Evolutionary conservation across 2,888 invertebrate genomes (phyloP), one percentile per base, ranked within the genome.

Genomic region (Cryptophagus acutangulus): DNA sequence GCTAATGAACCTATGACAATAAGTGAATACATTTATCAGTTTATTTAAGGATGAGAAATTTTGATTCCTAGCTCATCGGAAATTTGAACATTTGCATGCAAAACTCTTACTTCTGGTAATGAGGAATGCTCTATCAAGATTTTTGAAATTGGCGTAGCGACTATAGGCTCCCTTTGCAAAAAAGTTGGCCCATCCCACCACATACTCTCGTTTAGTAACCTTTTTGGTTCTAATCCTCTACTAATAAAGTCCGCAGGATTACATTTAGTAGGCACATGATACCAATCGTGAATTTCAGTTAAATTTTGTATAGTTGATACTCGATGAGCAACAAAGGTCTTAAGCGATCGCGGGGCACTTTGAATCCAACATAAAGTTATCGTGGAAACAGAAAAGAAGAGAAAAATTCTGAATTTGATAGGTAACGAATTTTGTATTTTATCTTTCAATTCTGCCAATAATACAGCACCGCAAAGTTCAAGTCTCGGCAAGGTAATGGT

Each of bases 361-460:
- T 29, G 30, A 41, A 1, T 15, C 37, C 37, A 37, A 29, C 17
- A 10, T 15, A 28, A 17, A 4, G 46, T 48, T 2, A 58, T 54
- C 0, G 45, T 49, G 1, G 55, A 56, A 37, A 59, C 57, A 4
- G 46, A 45, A 47, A 52, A 59, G 24, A 51, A 50, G 31, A 36
- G 17, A 2, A 30, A 36, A 1, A 26, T 29, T n/a, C 12, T 12
- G 12, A 29, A 4, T 33, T 3, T 18, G 38, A 34, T 12, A 17
- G 35, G 30, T 10, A 46, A 28, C 5, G 45, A 13, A 1, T 18
- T 2, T 15, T n/a, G 26, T 9, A 50, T 34, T 13, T 38, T 34
- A 1, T 35, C 18, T 3, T 29, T 17, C 20, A 55, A 28, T 24
- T 44, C 40, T 0, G 51, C 40, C 4, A 57, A 38, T 31, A 53